Base-by-base conservation (phyloP, 1,140 invertebrate species). In the Ceratitis capitata region DNA sequence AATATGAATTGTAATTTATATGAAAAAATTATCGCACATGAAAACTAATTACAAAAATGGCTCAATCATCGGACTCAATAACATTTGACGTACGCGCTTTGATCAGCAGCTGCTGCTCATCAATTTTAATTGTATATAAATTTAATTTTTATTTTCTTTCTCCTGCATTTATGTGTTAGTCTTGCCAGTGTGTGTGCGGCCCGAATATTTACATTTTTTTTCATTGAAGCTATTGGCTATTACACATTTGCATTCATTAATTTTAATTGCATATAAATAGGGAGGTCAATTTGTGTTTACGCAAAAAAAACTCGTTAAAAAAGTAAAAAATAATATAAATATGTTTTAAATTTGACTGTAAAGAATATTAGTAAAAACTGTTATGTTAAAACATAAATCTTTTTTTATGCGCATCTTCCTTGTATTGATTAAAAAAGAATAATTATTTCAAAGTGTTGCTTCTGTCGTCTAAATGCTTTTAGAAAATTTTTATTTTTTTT, bases 101-200 rank as follows among this genome's bases (percentile, higher is more conserved):
- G 61, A 32, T 7, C 61, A 69, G 61, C 61, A 69, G 61, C 61
- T 69, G 61, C 32, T 69, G 61, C 61, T 39, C 61, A 69, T 69
- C 61, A 69, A 69, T 69, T 69, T 69, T 69, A 35, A 35, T 69
- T 69, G n/a, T 61, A 69, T 69, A 32, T 35, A 35, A 39, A 69
- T 69, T 23, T 56, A 19, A 56, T 56, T 56, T 9, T 5, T n/a
- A 56, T 56, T 56, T 56, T n/a, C 23, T 56, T 23, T 23, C 5
- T 56, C 23, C 51, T 56, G n/a, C 51, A 56, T 56, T 56, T 19
- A 4, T 23, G 19, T 32, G 58, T 26, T 61, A 29, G 58, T 32
- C 32, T 14, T 69, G 32, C 29, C 14, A 4, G 14, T 64, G 10
- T 64, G 0, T 19, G 26, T 69, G 29, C 7, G n/a, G n/a, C n/a